Evolutionary conservation across 2,888 invertebrate genomes (phyloP).

Genomic region (Plagodis dolabraria): DNA sequence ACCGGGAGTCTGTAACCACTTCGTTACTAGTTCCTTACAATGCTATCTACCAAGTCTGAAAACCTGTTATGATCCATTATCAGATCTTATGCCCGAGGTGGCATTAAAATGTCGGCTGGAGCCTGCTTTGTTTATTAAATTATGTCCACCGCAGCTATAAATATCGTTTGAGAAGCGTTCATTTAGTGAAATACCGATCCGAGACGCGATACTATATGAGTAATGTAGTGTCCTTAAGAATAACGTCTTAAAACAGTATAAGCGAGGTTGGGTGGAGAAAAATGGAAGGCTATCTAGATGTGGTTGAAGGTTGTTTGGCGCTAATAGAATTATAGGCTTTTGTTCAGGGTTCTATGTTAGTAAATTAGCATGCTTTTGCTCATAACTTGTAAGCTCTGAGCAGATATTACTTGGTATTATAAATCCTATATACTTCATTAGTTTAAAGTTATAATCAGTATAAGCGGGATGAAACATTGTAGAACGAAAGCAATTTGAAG

Average conservation of each 20-base stretch:
- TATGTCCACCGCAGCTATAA: conserved; percentile 80
- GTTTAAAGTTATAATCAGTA: neutral
- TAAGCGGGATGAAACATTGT: too few relatives aligned
- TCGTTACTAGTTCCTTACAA: conserved; percentile 77
- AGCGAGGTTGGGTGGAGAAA: conserved; percentile 62
- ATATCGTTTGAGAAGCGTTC: conserved; percentile 76
- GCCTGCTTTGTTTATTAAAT: conserved; percentile 85
- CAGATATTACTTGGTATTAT: conserved; percentile 1
- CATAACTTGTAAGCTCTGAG: conserved; percentile 9
- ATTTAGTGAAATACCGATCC: conserved; percentile 82
- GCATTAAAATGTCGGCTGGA: conserved; percentile 66
- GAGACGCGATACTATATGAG: conserved; percentile 75
- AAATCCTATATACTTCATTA: neutral
- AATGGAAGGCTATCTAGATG: conserved; percentile 63
- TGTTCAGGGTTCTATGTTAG: conserved; percentile 29
- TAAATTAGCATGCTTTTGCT: conserved; percentile 16
- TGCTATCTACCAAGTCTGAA: conserved; percentile 75
- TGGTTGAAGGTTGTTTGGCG: conserved; percentile 44
- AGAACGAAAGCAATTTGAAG: too few relatives aligned
- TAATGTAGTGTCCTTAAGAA: conserved; percentile 74
- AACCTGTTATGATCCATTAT: conserved; percentile 83
- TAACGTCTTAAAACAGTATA: conserved; percentile 64
- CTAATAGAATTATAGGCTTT: conserved; percentile 30
- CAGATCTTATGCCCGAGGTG: conserved; percentile 81
- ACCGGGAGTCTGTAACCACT: conserved; percentile 79